phyloP scores from a whole-genome alignment of 2,113 vertebrate genomes.

The Dicaeum eximium region DNA sequence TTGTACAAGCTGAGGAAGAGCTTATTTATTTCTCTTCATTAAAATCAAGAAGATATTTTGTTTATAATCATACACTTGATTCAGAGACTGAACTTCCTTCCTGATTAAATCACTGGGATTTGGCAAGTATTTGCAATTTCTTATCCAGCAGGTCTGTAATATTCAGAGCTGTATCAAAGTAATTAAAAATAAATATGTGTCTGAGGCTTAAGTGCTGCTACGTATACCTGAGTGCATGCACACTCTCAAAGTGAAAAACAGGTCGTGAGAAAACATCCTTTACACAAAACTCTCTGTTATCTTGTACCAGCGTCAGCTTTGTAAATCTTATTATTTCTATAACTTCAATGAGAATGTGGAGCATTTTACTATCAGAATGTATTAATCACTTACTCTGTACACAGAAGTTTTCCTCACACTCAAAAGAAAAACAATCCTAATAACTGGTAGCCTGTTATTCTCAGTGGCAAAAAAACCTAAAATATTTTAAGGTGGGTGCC shows the following conservation, averaged over 20 bases:
- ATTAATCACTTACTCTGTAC: neutral
- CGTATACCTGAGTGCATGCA: neutral
- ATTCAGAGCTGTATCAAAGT: neutral
- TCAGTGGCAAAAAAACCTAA: neutral
- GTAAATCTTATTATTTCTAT: neutral
- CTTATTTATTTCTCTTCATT: neutral
- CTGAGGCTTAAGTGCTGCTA: neutral
- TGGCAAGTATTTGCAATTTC: neutral
- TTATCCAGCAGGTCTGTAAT: neutral
- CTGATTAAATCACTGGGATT: neutral
- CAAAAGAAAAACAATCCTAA: neutral
- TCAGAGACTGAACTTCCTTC: neutral
- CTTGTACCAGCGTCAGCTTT: neutral
- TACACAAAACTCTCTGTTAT: neutral
- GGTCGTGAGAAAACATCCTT: neutral
- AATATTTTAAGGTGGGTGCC: neutral
- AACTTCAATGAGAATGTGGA: neutral
- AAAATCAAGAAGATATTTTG: neutral
- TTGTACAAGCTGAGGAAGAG: accelerated
- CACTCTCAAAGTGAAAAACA: neutral
- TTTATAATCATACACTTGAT: neutral
- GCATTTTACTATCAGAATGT: neutral
- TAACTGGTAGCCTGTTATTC: neutral
- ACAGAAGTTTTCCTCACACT: neutral
- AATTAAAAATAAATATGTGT: neutral